A percentile compares a stretch with the other conserved stretches of the same genome.
phyloP scores from a whole-genome alignment of 2,113 vertebrate species.

The Pelobates fuscus region DNA sequence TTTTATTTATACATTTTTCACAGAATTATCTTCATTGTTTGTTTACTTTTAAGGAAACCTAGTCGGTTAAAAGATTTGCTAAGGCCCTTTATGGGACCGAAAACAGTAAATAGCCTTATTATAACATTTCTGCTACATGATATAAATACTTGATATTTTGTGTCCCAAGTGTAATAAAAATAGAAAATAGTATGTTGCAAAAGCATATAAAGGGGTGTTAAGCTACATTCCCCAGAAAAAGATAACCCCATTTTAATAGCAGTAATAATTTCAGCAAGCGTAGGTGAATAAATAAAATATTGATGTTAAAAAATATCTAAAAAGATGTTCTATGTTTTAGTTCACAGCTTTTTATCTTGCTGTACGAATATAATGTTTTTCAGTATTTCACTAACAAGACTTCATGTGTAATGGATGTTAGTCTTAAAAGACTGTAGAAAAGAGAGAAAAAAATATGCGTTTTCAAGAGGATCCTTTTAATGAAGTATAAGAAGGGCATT shows the following conservation, averaged over 20 bases:
- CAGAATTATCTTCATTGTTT: too few species aligned
- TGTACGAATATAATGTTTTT: constrained; percentile 59
- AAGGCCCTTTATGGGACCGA: background rate
- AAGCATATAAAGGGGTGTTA: background rate
- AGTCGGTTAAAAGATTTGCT: too few species aligned
- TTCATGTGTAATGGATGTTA: constrained; percentile 57
- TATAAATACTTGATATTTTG: background rate
- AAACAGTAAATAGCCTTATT: background rate
- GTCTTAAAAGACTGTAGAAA: constrained; percentile 53
- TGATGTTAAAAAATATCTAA: constrained; percentile 48
- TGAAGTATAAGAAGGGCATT: constrained; percentile 40
- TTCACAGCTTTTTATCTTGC: constrained; percentile 42
- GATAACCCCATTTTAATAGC: background rate
- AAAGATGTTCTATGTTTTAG: constrained; percentile 54
- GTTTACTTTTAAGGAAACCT: too few species aligned
- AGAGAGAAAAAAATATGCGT: constrained; percentile 17
- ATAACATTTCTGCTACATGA: background rate
- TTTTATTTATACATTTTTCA: too few species aligned
- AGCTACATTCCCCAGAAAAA: background rate
- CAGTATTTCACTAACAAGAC: constrained; percentile 54
- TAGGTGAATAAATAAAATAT: constrained; percentile 55
- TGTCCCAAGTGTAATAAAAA: background rate
- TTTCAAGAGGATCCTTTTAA: constrained; percentile 58
- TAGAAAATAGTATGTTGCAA: background rate
- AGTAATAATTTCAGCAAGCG: background rate